Percentiles rank a stretch among this genome's conserved stretches.
These are phyloP conservation scores for Tetranychus piercei DNA, from an alignment of 2,888 invertebrate genomes.

Conservation along the genomic window DNA sequence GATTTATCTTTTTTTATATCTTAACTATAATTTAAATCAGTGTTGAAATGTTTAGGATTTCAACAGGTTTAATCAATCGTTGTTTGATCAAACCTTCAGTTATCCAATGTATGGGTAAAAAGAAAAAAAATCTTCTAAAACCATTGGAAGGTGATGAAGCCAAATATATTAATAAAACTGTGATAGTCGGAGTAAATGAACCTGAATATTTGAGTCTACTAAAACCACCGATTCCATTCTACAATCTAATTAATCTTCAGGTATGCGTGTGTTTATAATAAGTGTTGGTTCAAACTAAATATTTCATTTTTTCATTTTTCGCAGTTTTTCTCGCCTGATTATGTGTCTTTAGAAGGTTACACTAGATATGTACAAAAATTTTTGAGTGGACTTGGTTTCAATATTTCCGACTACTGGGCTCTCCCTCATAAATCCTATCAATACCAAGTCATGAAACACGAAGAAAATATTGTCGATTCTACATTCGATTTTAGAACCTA, in stretches of 20 bases:
- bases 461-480: background rate
- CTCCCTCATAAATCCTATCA: background rate
- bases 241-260: background rate
- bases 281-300: background rate
- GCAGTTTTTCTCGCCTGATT: background rate
- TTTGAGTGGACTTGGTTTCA: background rate
- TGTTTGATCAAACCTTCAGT: background rate
- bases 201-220: background rate
- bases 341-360: background rate
- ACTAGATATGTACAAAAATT: background rate
- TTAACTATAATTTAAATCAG: too few species aligned
- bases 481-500: background rate
- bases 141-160: constrained; percentile 5
- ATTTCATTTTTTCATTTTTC: background rate
- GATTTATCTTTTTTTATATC: background rate
- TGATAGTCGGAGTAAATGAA: background rate
- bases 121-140: background rate
- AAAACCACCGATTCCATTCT: constrained; percentile 4
- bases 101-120: background rate
- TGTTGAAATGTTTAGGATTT: background rate
- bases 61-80: background rate
- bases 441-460: background rate
- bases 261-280: background rate
- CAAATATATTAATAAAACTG: background rate
- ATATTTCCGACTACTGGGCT: background rate